Evolutionary conservation across 2,888 invertebrate genomes (phyloP), one percentile per base, ranked within the genome.

Genomic region (Synergus laeviventris): DNA sequence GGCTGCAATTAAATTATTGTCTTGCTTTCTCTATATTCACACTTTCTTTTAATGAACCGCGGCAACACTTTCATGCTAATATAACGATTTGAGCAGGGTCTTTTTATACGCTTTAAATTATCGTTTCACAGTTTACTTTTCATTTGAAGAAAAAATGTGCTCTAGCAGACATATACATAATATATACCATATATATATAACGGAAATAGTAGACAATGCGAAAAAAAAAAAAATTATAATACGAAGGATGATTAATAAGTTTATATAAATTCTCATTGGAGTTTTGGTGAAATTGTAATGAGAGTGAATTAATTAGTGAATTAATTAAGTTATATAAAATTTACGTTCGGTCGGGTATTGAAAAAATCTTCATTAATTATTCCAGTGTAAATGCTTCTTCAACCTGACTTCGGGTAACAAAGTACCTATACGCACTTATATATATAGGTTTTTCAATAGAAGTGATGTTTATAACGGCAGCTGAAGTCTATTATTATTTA

Each of bases 381-480:
- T 49, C 2, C 8, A 49, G n/a, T n/a, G 1, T 45, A 31, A 45
- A 8, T 45, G 4, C 16, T 45, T 45, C 45, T 45, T 16, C 16
- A 45, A 16, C n/a, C 31, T 31, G 31, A 31, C 31, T 31, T 31
- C 31, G 5, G 31, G 31, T 31, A 31, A 5, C 5, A 31, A n/a
- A n/a, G 31, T 31, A 31, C 31, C 7, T n/a, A n/a, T n/a, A n/a
- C 31, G 0, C 31, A 31, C 7, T 31, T 31, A 24, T 24, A 24
- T 24, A 31, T 31, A 31, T 0, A 7, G 31, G 7, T 31, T 31
- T 31, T 24, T 31, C 1, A 5, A 31, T 31, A 31, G 31, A 31
- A 70, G 49, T 70, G 66, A 70, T 31, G 31, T 70, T 70, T 45
- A n/a, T n/a, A 45, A 70, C 31, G n/a, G n/a, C 66, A 16, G 16